These are phyloP conservation scores for Leucophenga maculata DNA, from an alignment of 2,888 invertebrate genomes.

Conservation along the genomic window DNA sequence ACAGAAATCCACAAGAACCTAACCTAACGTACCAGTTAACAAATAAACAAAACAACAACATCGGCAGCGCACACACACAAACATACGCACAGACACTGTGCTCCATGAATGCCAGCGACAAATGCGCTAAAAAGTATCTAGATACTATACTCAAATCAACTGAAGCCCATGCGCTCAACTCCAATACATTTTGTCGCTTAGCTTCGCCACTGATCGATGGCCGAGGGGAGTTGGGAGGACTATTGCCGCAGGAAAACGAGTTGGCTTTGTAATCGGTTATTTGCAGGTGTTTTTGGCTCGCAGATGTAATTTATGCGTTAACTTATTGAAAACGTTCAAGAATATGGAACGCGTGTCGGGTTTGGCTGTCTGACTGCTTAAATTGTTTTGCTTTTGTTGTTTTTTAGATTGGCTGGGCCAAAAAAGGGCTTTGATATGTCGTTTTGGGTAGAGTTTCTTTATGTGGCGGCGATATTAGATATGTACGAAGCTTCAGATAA, in stretches of 20 bases:
- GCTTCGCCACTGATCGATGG: background rate
- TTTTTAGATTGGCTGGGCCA: background rate
- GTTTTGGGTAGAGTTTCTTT: too few species aligned
- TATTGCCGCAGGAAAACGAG: conserved; percentile 2
- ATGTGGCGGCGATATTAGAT: too few species aligned
- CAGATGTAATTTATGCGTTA: conserved; percentile 12
- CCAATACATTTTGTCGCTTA: background rate
- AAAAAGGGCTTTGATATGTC: too few species aligned
- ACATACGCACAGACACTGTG: background rate
- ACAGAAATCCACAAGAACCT: conserved; percentile 19
- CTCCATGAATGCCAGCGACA: background rate
- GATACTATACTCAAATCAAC: too few species aligned
- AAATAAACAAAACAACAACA: background rate
- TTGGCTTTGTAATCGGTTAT: conserved; percentile 12
- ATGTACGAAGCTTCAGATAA: too few species aligned
- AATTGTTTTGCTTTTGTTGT: background rate
- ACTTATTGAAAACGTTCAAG: conserved; percentile 6
- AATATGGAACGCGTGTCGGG: conserved; percentile 11
- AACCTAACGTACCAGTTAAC: conserved; percentile 3
- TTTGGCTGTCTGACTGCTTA: background rate
- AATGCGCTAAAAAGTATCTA: conserved; percentile 1
- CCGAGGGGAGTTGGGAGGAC: background rate
- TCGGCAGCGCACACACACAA: background rate
- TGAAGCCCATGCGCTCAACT: background rate
- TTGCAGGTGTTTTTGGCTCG: conserved; percentile 21